These are phyloP conservation scores for Vesta saturnalis DNA, from an alignment of 2,888 invertebrate genomes.

Conservation along the genomic window DNA sequence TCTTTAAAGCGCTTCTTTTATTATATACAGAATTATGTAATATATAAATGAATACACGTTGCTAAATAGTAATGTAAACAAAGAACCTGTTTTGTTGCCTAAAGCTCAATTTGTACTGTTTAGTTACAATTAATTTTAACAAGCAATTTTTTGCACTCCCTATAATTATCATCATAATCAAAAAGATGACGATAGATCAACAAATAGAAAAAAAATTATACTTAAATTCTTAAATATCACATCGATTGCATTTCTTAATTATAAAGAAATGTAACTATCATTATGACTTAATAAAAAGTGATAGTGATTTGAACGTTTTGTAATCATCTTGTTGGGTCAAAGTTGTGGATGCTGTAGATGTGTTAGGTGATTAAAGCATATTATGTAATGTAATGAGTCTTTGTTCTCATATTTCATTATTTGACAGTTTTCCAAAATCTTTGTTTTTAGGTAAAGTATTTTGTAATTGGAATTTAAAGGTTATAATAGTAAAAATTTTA, in stretches of 20 bases:
- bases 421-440: too few species aligned
- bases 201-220: neutral
- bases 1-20: neutral
- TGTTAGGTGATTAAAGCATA: too few species aligned
- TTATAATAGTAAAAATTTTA: too few species aligned
- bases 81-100: constrained; percentile 1
- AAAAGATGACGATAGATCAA: neutral
- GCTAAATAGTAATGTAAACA: neutral
- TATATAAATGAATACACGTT: too few species aligned
- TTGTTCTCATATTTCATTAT: too few species aligned
- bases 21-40: neutral
- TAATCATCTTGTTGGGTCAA: constrained; percentile 2
- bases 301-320: constrained; percentile 21
- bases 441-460: too few species aligned
- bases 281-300: constrained; percentile 16
- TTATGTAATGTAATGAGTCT: too few species aligned
- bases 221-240: constrained; percentile 7
- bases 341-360: constrained; percentile 6
- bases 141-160: neutral
- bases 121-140: constrained; percentile 2
- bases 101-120: neutral
- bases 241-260: constrained; percentile 6
- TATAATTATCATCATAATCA: neutral
- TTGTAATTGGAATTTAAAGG: too few species aligned
- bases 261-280: constrained; percentile 19